Evolutionary conservation across 1,140 invertebrate genomes (phyloP).

Genomic region (Tyrophagus putrescentiae): DNA sequence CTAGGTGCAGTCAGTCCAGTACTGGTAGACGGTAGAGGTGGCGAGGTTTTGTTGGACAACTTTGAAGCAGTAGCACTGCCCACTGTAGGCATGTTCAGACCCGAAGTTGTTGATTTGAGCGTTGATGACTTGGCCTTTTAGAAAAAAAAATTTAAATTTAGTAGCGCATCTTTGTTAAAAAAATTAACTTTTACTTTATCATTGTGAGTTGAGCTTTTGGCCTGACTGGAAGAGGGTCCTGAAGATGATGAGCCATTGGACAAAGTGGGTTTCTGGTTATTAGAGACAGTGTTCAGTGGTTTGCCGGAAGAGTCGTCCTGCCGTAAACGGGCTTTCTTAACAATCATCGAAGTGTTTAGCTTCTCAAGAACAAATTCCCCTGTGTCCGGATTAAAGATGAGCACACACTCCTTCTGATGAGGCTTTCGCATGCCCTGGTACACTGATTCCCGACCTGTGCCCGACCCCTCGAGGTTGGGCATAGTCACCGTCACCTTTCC

Average conservation of each 20-base stretch:
- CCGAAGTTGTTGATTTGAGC: too few species aligned
- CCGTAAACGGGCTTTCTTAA: slow-evolving; percentile 70
- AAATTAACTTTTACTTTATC: slow-evolving; percentile 10
- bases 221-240: background rate
- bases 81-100: too few species aligned
- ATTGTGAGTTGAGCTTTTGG: background rate
- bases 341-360: slow-evolving; percentile 71
- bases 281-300: background rate
- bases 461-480: slow-evolving; percentile 69
- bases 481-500: slow-evolving; percentile 78
- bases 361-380: slow-evolving; percentile 84
- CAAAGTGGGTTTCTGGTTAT: background rate
- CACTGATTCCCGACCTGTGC: slow-evolving; percentile 70
- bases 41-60: background rate
- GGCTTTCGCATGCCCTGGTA: slow-evolving; percentile 83
- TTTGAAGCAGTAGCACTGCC: background rate
- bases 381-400: slow-evolving; percentile 77
- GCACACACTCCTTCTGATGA: slow-evolving; percentile 80
- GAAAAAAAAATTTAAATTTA: too few species aligned
- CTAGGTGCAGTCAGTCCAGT: background rate
- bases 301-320: background rate
- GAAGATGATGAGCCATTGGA: background rate
- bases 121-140: too few species aligned
- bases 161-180: too few species aligned
- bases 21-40: background rate